A percentile compares a stretch with the other conserved stretches of the same genome.
Evolutionary conservation across 2,113 vertebrate genomes (phyloP).

Genomic region (Panthera uncia): DNA sequence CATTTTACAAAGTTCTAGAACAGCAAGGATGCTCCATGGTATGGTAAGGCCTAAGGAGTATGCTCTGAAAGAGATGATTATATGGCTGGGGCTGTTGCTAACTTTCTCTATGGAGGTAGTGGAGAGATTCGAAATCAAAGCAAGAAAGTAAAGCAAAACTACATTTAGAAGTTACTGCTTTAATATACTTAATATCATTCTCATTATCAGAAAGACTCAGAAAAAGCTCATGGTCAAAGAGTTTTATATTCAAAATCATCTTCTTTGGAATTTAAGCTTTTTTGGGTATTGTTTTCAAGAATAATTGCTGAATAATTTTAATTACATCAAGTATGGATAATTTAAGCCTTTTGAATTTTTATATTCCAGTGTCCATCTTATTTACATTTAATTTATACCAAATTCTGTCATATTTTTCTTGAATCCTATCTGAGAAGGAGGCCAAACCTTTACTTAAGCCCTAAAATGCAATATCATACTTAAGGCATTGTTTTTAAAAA

Average conservation of each 20-base stretch:
- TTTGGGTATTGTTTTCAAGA: conserved; percentile 5
- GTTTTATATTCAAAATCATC: conserved; percentile 18
- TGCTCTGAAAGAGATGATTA: neutral
- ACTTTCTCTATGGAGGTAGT: neutral
- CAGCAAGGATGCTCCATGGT: neutral
- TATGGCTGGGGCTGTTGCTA: neutral
- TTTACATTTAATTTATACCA: conserved; percentile 20
- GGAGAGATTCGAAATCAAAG: conserved; percentile 11
- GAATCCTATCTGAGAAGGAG: neutral
- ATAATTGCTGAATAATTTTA: neutral
- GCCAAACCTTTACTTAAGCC: neutral
- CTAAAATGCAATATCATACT: conserved; percentile 10
- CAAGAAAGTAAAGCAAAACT: conserved; percentile 28
- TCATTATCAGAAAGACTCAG: neutral
- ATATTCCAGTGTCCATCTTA: neutral
- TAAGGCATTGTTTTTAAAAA: neutral
- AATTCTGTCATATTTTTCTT: conserved; percentile 15
- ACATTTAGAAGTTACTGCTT: neutral
- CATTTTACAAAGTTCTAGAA: conserved; percentile 36
- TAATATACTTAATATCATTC: neutral
- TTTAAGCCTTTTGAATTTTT: neutral
- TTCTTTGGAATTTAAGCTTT: conserved; percentile 31
- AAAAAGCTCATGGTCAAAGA: neutral
- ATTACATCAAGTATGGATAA: neutral
- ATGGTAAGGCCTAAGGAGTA: neutral